A percentile compares a stretch with the other conserved stretches of the same genome.
These are phyloP conservation scores for Amiota communis DNA, from an alignment of 2,888 invertebrate genomes.

Conservation along the genomic window DNA sequence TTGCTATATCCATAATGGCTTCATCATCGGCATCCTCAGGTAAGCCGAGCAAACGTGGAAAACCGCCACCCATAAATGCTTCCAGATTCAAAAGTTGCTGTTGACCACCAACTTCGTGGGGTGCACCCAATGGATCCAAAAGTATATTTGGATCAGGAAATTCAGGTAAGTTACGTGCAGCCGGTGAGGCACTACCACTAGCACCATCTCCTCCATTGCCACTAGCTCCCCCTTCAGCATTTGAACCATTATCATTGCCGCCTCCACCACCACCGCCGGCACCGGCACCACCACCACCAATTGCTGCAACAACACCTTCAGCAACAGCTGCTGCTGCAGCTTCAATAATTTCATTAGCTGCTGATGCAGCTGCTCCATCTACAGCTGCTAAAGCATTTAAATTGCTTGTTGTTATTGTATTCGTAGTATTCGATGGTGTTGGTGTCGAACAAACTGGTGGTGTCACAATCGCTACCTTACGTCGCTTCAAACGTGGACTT, in stretches of 20 bases:
- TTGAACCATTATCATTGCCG: slow-evolving; percentile 53
- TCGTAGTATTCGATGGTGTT: slow-evolving; percentile 73
- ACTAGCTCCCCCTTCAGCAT: slow-evolving; percentile 46
- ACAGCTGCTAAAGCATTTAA: slow-evolving; percentile 52
- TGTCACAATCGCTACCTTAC: slow-evolving; percentile 80
- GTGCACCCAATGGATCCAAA: slow-evolving; percentile 54
- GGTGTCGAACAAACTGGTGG: slow-evolving; percentile 82
- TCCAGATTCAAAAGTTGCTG: slow-evolving; percentile 73
- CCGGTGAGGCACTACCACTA: slow-evolving; percentile 39
- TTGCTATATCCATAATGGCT: slow-evolving; percentile 96
- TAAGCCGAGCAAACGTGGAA: slow-evolving; percentile 88
- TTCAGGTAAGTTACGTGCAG: slow-evolving; percentile 38
- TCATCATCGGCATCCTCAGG: slow-evolving; percentile 98
- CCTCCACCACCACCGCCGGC: slow-evolving; percentile 58
- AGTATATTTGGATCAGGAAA: slow-evolving; percentile 53
- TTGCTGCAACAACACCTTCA: slow-evolving; percentile 58
- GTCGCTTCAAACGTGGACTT: slow-evolving; percentile 83
- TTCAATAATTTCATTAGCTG: slow-evolving; percentile 57
- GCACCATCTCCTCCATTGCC: slow-evolving; percentile 51
- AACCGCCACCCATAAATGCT: slow-evolving; percentile 76
- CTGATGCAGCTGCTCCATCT: slow-evolving; percentile 52
- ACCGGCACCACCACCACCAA: slow-evolving; percentile 52
- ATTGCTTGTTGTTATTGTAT: slow-evolving; percentile 46
- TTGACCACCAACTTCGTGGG: slow-evolving; percentile 39
- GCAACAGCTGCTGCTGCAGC: slow-evolving; percentile 54